Conservation (phyloP, 2,113 vertebrate genomes). For the Bungarus multicinctus region DNA sequence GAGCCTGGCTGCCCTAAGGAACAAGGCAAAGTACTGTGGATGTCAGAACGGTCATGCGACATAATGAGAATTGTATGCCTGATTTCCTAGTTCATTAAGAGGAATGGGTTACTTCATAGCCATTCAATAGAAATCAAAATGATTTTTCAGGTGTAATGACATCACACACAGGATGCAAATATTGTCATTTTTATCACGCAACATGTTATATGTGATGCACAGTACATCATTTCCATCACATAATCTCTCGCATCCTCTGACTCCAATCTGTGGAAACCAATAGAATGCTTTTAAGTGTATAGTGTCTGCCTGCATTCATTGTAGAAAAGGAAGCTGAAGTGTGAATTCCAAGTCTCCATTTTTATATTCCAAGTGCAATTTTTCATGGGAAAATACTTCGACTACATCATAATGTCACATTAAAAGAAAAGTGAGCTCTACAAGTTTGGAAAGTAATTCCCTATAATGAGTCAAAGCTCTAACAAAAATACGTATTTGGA, state of each 20-base stretch:
- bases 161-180: neutral
- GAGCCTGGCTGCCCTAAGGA: neutral
- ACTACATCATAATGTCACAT: neutral
- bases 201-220: neutral
- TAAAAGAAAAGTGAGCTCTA: neutral
- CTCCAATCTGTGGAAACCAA: neutral
- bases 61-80: fast-evolving
- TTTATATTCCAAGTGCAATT: neutral
- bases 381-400: neutral
- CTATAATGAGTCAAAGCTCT: neutral
- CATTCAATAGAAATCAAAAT: neutral
- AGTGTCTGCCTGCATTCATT: neutral
- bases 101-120: neutral
- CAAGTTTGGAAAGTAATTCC: neutral
- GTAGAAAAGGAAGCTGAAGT: neutral
- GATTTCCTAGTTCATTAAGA: neutral
- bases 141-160: neutral
- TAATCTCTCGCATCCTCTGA: neutral
- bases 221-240: neutral
- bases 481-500: neutral
- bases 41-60: neutral
- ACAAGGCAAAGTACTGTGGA: neutral
- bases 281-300: neutral
- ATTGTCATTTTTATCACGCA: neutral
- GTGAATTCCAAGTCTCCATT: neutral